Evolutionary conservation across 2,113 vertebrate genomes (phyloP).

Genomic region (Aldabrachelys gigantea): DNA sequence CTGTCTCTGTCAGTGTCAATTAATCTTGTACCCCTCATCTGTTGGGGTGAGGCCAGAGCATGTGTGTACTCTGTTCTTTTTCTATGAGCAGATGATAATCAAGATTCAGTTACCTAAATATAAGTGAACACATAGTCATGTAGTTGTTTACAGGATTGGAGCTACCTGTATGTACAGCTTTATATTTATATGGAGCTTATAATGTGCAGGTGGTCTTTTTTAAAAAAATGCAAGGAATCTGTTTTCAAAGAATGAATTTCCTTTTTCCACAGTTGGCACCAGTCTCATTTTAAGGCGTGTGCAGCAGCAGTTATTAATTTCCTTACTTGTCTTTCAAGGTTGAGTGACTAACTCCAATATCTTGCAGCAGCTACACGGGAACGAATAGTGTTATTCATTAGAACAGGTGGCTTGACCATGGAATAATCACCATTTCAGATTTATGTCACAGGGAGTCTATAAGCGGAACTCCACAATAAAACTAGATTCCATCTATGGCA

Average conservation of each 20-base stretch:
- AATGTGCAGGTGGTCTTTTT: background rate
- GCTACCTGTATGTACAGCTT: background rate
- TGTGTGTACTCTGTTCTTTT: background rate
- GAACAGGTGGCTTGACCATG: constrained; percentile 19
- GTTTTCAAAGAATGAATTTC: background rate
- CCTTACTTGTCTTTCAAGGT: constrained; percentile 59
- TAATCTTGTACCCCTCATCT: background rate
- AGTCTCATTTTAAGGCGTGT: background rate
- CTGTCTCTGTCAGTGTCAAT: background rate
- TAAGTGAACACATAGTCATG: background rate
- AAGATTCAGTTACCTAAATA: background rate
- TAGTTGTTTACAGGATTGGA: background rate
- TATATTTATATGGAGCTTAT: background rate
- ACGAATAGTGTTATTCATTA: background rate
- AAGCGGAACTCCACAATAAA: background rate
- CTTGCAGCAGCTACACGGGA: background rate
- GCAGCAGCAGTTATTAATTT: constrained; percentile 29
- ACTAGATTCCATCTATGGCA: background rate
- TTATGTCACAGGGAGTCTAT: constrained; percentile 6
- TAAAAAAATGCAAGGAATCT: background rate
- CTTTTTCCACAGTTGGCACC: background rate
- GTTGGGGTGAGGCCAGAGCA: background rate
- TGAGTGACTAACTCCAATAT: constrained; percentile 47
- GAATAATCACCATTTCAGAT: constrained; percentile 40
- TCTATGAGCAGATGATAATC: background rate